Percentiles rank a stretch among this genome's conserved stretches.
Evolutionary conservation across 1,140 invertebrate species (phyloP).

Genomic region (Mercenaria mercenaria): DNA sequence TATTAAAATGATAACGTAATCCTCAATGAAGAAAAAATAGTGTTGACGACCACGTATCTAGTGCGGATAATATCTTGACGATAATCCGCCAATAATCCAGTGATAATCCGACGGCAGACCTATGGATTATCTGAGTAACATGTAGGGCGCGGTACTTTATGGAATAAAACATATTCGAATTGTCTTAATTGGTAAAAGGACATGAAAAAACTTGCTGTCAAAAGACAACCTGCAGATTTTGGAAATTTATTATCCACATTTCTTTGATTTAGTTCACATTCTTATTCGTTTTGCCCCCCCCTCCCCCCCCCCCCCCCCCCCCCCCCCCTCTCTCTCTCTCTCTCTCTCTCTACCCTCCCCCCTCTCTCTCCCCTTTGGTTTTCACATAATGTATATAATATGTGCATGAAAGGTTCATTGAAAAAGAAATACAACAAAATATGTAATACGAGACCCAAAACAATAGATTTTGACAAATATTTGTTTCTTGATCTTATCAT

Average conservation of each 20-base stretch:
- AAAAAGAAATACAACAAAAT: too few relatives aligned
- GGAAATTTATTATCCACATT: too few relatives aligned
- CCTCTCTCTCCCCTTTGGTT: too few relatives aligned
- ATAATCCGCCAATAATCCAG: slow-evolving; percentile 45
- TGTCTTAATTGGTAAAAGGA: background rate
- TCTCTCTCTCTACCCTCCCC: too few relatives aligned
- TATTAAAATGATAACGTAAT: background rate
- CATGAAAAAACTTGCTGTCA: background rate
- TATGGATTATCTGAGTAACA: slow-evolving; percentile 14
- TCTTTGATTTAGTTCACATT: too few relatives aligned
- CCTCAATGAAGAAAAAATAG: background rate
- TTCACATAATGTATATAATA: too few relatives aligned
- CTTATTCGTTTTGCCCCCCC: too few relatives aligned
- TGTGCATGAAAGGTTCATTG: too few relatives aligned
- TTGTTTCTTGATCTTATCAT: background rate
- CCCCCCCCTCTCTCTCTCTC: too few relatives aligned
- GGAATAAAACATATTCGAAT: background rate
- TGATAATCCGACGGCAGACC: slow-evolving; percentile 39
- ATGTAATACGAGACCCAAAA: too few relatives aligned
- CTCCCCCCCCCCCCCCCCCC: too few relatives aligned
- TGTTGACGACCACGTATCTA: background rate
- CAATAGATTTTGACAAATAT: background rate
- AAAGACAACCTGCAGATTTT: background rate
- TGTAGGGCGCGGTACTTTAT: slow-evolving; percentile 58
- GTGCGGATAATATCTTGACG: background rate